Conservation (phyloP, 2,797 vertebrate species). For the Spondyliosoma cantharus region DNA sequence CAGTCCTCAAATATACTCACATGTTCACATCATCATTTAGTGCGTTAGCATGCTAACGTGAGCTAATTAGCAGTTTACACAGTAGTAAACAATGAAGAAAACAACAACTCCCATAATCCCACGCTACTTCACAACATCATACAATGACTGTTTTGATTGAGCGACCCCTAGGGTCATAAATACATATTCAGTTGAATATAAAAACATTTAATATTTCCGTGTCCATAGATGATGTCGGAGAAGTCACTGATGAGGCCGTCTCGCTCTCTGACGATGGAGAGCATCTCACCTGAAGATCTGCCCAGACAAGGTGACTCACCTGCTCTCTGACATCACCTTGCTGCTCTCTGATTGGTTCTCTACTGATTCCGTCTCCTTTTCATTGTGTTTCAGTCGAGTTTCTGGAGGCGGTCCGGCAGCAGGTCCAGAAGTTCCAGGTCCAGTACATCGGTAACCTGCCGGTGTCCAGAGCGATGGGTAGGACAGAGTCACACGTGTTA, state of each 20-base stretch:
- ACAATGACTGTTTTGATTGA: too few species aligned
- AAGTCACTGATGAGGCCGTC: constrained; percentile 80
- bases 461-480: constrained; percentile 94
- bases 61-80: background rate
- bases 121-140: too few species aligned
- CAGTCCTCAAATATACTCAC: background rate
- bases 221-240: constrained; percentile 88
- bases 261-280: constrained; percentile 84
- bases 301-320: constrained; percentile 88
- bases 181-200: too few species aligned
- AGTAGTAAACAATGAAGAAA: too few species aligned
- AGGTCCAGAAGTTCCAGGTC: constrained; percentile 91
- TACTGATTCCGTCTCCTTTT: background rate
- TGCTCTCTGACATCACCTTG: background rate
- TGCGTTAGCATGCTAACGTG: background rate
- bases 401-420: constrained; percentile 88
- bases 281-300: constrained; percentile 89
- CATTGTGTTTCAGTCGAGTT: constrained; percentile 85
- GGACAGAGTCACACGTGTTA: constrained; percentile 4
- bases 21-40: too few species aligned
- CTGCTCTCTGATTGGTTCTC: constrained; percentile 16
- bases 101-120: too few species aligned
- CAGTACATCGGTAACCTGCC: constrained; percentile 92
- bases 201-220: too few species aligned
- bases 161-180: too few species aligned